Conservation (phyloP, 2,888 invertebrate species). For the Macropis europaea region DNA sequence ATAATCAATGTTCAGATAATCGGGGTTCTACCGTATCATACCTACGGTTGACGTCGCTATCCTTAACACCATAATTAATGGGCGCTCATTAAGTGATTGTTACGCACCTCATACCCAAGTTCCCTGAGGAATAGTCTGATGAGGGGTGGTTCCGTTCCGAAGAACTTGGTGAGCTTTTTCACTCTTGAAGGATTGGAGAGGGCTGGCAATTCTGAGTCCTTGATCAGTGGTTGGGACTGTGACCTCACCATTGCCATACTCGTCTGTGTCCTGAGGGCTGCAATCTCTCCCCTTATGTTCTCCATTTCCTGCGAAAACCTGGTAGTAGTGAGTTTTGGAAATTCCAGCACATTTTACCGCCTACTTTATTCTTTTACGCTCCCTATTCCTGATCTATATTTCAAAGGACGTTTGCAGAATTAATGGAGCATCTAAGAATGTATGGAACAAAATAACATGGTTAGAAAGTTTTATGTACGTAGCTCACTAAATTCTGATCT, state of each 20-base stretch:
- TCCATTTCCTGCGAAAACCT: slow-evolving; percentile 88
- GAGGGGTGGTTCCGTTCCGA: slow-evolving; percentile 95
- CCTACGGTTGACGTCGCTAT: too few relatives aligned
- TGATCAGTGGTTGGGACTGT: slow-evolving; percentile 84
- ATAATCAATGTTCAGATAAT: too few relatives aligned
- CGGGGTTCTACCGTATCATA: too few relatives aligned
- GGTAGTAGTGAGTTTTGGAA: slow-evolving; percentile 61
- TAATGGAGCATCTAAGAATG: too few relatives aligned
- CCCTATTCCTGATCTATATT: background rate
- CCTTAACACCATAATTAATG: too few relatives aligned
- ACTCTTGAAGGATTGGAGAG: slow-evolving; percentile 93
- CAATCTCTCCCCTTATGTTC: slow-evolving; percentile 90
- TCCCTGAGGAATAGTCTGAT: slow-evolving; percentile 93
- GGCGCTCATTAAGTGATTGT: too few relatives aligned
- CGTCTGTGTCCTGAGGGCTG: slow-evolving; percentile 86
- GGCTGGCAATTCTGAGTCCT: slow-evolving; percentile 84
- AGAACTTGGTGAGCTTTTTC: slow-evolving; percentile 94
- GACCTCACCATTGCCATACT: slow-evolving; percentile 84
- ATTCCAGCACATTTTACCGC: slow-evolving; percentile 28
- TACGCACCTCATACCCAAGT: slow-evolving; percentile 92
- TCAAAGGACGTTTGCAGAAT: too few relatives aligned
- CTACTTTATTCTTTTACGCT: background rate
- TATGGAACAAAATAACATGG: too few relatives aligned
- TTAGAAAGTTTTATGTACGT: too few relatives aligned
- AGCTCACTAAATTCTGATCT: too few relatives aligned